A percentile compares a stretch with the other conserved stretches of the same genome.
Conservation (phyloP, 2,113 vertebrate genomes). For the Microtus montanus region DNA sequence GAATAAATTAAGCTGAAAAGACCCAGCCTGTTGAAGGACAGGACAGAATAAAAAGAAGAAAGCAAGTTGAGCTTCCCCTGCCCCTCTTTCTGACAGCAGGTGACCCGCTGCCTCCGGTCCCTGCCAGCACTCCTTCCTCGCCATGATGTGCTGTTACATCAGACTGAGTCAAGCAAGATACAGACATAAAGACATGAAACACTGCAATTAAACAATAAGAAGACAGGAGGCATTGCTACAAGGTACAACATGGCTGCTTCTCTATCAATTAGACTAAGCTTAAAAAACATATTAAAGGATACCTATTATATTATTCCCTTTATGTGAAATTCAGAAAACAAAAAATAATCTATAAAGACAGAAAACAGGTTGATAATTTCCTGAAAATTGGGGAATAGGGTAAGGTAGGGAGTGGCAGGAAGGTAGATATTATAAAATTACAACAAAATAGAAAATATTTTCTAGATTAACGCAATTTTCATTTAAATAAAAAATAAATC, state of each 20-base stretch:
- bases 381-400: not conserved
- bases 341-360: not conserved
- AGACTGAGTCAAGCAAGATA: not conserved
- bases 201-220: not conserved
- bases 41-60: no score
- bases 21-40: no score
- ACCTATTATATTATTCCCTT: not conserved
- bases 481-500: not conserved
- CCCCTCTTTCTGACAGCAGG: no score
- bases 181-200: not conserved
- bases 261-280: not conserved
- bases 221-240: not conserved
- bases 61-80: no score
- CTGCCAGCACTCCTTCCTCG: no score
- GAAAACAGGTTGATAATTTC: not conserved
- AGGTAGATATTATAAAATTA: not conserved
- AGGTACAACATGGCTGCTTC: not conserved
- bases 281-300: conserved; percentile 10
- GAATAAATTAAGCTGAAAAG: no score
- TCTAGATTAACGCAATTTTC: not conserved
- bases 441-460: not conserved
- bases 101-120: no score
- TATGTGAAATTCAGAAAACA: not conserved
- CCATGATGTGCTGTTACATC: no score
- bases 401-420: not conserved